Conservation (phyloP, 2,797 vertebrate species). For the Micrastur ruficollis region DNA sequence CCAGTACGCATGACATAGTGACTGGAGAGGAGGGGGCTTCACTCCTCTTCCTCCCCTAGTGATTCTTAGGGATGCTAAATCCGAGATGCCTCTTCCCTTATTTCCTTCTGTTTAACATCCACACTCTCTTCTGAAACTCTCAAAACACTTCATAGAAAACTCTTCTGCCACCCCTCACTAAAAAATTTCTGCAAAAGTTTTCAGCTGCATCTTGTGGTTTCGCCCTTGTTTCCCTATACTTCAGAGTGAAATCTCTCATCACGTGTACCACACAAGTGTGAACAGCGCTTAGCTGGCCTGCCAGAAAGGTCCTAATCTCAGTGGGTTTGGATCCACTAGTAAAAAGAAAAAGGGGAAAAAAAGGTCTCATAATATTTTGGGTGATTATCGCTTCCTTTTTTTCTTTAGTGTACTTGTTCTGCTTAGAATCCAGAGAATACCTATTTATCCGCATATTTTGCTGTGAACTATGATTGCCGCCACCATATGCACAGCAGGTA, state of each 20-base stretch:
- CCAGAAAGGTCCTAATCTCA: not conserved
- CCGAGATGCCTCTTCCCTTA: not conserved
- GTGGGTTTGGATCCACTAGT: not conserved
- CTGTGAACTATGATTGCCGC: not conserved
- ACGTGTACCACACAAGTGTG: not conserved
- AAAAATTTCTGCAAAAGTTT: not conserved
- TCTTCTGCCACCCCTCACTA: not conserved
- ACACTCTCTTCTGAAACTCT: not conserved
- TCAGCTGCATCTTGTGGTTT: not conserved
- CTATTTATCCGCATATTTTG: not conserved
- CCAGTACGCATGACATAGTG: not conserved
- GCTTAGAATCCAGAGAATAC: not conserved
- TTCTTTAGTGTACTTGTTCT: not conserved
- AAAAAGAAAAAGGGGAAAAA: not conserved
- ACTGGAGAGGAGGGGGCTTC: not conserved
- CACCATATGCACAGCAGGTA: not conserved
- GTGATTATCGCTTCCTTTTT: not conserved
- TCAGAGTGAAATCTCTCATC: not conserved
- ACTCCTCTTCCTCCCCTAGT: not conserved
- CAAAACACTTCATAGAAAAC: not conserved
- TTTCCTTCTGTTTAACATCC: not conserved
- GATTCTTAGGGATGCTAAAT: not conserved
- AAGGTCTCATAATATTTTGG: not conserved
- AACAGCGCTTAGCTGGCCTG: not conserved
- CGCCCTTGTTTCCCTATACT: not conserved